These are phyloP conservation scores for Spisula solida DNA, from an alignment of 2,888 invertebrate genomes.

Conservation along the genomic window DNA sequence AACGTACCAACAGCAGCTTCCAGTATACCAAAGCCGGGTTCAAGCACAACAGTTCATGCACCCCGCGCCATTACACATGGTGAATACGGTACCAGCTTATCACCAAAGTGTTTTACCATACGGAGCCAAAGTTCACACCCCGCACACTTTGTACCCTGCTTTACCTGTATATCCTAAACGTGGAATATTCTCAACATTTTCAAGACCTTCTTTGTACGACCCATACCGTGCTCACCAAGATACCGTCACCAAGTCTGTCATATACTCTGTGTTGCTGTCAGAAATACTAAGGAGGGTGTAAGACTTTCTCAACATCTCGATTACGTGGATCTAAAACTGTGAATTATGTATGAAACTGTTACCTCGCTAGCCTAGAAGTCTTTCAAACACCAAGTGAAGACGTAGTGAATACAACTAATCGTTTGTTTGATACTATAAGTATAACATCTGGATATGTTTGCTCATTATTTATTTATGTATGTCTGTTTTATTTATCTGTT, in stretches of 20 bases:
- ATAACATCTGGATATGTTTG: no score
- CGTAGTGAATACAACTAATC: no score
- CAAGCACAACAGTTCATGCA: neutral
- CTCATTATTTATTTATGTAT: no score
- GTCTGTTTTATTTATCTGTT: no score
- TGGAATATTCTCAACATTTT: neutral
- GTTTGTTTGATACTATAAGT: no score
- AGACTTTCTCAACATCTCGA: no score
- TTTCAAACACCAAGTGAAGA: no score
- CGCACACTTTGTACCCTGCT: constrained; percentile 29
- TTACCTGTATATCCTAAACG: constrained; percentile 8
- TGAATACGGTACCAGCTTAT: constrained; percentile 2
- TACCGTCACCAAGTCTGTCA: constrained; percentile 30
- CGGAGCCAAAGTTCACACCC: neutral
- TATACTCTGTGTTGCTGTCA: constrained; percentile 34
- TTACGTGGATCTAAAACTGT: no score
- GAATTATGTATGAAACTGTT: no score
- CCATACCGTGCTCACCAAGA: constrained; percentile 26
- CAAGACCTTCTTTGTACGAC: neutral
- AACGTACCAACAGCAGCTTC: neutral
- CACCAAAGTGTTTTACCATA: neutral
- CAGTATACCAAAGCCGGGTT: neutral
- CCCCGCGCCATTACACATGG: constrained; percentile 1
- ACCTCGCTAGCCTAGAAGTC: no score
- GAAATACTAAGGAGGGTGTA: constrained; percentile 26